Conservation (phyloP, 1,140 invertebrate genomes). For the Drosophila burlai region DNA sequence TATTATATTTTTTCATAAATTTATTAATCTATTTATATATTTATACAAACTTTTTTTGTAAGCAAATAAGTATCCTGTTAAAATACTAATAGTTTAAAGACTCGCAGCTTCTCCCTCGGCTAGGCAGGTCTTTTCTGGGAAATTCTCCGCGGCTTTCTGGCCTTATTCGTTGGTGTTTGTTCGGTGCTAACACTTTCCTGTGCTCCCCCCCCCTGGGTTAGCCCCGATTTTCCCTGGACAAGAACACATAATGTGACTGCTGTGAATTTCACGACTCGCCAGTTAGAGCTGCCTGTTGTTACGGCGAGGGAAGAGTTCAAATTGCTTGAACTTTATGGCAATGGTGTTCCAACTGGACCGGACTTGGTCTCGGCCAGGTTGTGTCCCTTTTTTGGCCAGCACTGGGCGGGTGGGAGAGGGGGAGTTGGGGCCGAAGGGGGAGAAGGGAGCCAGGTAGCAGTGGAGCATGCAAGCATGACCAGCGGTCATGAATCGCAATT, state of each 20-base stretch:
- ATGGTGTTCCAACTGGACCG: slow-evolving; percentile 66
- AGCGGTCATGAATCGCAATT: slow-evolving; percentile 62
- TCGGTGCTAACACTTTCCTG: slow-evolving; percentile 22
- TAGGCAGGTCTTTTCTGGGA: slow-evolving; percentile 6
- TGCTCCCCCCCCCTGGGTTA: not conserved
- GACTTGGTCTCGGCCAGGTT: slow-evolving; percentile 58
- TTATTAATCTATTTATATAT: not conserved
- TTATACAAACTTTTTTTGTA: not conserved
- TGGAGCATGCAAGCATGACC: slow-evolving; percentile 59
- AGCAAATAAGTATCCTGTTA: not conserved
- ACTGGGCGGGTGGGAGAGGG: not conserved
- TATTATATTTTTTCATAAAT: not conserved
- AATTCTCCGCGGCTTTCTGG: not conserved
- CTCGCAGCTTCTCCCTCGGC: not conserved
- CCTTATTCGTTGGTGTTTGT: slow-evolving; percentile 21
- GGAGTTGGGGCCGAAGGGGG: not conserved
- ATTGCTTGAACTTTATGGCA: slow-evolving; percentile 78
- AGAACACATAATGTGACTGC: slow-evolving; percentile 73
- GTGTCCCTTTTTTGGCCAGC: slow-evolving; percentile 67
- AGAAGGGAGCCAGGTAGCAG: slow-evolving; percentile 13
- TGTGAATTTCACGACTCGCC: slow-evolving; percentile 78
- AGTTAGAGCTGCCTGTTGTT: slow-evolving; percentile 62
- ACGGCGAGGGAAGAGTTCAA: slow-evolving; percentile 62
- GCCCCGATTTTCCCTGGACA: slow-evolving; percentile 7
- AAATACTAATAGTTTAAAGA: not conserved